Base-by-base conservation (phyloP, 2,888 invertebrate genomes). In the Ditylenchus weischeri region DNA sequence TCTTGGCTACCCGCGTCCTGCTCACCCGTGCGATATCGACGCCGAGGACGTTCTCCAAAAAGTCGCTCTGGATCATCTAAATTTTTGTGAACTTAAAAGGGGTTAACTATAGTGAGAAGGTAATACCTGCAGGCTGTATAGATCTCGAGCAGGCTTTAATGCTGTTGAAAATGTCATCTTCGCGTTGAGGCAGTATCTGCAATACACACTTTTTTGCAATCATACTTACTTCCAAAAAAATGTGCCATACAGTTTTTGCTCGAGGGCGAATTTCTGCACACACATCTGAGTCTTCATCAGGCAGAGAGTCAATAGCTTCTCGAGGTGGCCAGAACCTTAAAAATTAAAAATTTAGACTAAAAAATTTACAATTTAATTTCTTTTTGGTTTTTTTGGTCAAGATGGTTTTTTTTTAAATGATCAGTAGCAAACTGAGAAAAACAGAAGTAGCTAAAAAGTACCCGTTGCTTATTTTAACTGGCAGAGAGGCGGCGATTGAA, bases 141-240 rank as follows among this genome's bases (percentile, higher is more conserved):
- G 66, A 68, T 19, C 68, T 64, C 13, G 68, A 68, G 11, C 66
- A 68, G 23, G 68, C 68, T 59, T 66, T 57, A 18, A 68, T 68
- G 47, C 54, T 51, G 38, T 64, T 57, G 51, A 57, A 68, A 51
- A 68, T 65, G 60, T 47, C 47, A 13, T 68, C 68, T 49, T 68
- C 68, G 15, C 65, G 65, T 38, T 66, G 57, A 7, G 65, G 48
- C 43, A 62, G 47, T n/a, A 62, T 62, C 62, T 62, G n/a, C n/a
- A 62, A 43, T 43, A 43, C 2, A 29, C 5, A 29, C 29, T 29
- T 5, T 29, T 29, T 29, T 29, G 29, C 2, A 29, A 29, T 29
- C 5, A 5, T 29, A 2, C 29, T 29, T 50, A 50, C 21, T 43
- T 54, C 15, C 11, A 10, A 54, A 54, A 29, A 29, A 29, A 29